Evolutionary conservation across 2,888 invertebrate genomes (phyloP).

Genomic region (Synergus laeviventris): DNA sequence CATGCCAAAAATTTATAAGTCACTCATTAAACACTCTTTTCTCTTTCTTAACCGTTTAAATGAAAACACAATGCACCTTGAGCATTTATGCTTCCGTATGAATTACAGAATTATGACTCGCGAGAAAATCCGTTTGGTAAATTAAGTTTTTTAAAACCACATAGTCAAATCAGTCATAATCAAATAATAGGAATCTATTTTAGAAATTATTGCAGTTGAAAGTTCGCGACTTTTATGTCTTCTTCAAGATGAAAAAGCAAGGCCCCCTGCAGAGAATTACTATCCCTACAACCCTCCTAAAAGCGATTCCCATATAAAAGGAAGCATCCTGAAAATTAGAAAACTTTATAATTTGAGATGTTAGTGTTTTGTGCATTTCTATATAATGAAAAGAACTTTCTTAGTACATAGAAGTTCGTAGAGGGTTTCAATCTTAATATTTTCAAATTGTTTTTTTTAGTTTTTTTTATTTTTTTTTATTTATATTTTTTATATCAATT

Average conservation of each 20-base stretch:
- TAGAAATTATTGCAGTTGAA: background rate
- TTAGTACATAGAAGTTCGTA: too few relatives aligned
- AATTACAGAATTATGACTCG: background rate
- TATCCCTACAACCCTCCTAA: background rate
- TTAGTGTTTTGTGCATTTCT: background rate
- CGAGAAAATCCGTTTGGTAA: too few relatives aligned
- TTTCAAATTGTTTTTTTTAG: too few relatives aligned
- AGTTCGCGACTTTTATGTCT: background rate
- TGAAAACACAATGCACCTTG: background rate
- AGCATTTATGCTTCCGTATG: background rate
- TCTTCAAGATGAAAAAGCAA: background rate
- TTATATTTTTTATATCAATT: too few relatives aligned
- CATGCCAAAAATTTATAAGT: slow-evolving; percentile 6
- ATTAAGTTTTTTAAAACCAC: too few relatives aligned
- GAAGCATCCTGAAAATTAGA: background rate
- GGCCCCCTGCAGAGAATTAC: background rate
- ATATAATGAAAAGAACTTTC: background rate
- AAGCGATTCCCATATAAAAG: too few relatives aligned
- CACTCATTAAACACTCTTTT: slow-evolving; percentile 6
- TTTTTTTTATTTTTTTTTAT: too few relatives aligned
- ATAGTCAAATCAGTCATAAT: too few relatives aligned
- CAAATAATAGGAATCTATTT: background rate
- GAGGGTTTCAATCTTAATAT: too few relatives aligned
- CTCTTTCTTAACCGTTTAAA: slow-evolving; percentile 14
- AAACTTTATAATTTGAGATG: background rate